Base-by-base conservation (phyloP, 2,113 vertebrate species). In the Dolichallabes microphthalmus region DNA sequence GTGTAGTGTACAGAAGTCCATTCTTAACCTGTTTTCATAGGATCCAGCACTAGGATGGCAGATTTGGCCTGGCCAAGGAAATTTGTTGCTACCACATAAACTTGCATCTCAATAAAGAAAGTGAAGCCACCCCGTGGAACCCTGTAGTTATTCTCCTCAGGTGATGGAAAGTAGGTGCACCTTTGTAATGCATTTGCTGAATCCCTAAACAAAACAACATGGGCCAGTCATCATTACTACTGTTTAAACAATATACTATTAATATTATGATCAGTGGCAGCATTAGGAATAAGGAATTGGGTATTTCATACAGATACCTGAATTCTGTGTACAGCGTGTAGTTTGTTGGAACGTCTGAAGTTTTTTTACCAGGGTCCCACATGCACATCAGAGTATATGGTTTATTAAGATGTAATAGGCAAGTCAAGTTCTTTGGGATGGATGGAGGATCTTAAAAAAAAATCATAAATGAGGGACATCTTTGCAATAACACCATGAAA, bases 71-170 rank as follows among this genome's bases (percentile, higher is more conserved):
- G 92, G 73, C 97, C 97, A 27, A 98, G 91, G 0, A 89, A 90
- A 11, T 99, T 99, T 88, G 88, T 71, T 3, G 92, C 95, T 3
- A 90, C 93, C 66, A 99, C 95, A 86, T 93, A 95, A 88, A 99
- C 88, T 80, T 93, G 86, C 92, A 97, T 94, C 0, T 93, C 82
- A 60, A 87, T 88, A 88, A 93, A 96, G 1, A 96, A 50, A 25
- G 60, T 35, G 20, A 97, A 95, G 82, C 89, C 90, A 2, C 0
- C 14, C 8, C 96, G 96, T 0, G 93, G 93, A 88, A 99, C 95
- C 3, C 75, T 91, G 86, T 92, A 95, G 86, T 0, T 89, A 71
- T 87, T 92, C 74, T 82, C 83, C 20, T 92, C 90, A 57, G 73
- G 13, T 2, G 55, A 89, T 5, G 90, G 52, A 35, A 61, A 0